Evolutionary conservation across 2,113 vertebrate species (phyloP), one percentile per base, ranked within the genome.

Genomic region (Tyto alba): DNA sequence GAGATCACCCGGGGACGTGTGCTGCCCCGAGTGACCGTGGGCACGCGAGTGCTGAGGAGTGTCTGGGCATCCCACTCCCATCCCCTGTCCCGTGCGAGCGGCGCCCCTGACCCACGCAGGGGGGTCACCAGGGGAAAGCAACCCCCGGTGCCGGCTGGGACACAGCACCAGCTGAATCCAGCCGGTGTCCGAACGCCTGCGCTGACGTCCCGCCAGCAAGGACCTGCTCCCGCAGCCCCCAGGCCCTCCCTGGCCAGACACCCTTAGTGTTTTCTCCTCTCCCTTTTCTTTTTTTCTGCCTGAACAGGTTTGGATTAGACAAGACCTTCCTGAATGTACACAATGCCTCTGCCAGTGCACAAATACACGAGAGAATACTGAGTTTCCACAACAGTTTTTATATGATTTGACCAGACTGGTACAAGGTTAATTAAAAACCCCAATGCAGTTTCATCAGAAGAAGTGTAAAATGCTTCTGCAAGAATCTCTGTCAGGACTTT

Each of bases 171-270:
- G 47, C 36, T 7, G 4, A 38, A 23, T 25, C 16, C 1, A 4
- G 30, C 15, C 5, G 13, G 10, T 30, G 23, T n/a, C 43, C 10
- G 57, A 19, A 7, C 20, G 38, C 17, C 62, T 6, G 2, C 0
- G 5, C 17, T 4, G 4, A 29, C 1, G 2, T 22, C 25, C 38
- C 0, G 1, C n/a, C 40, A 16, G 23, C 0, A 3, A 40, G 32
- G 38, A 43, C 30, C 13, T 4, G 0, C 26, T 3, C 12, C 27
- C 3, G 0, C 3, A 0, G 9, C 5, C 25, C 9, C 32, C 30
- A 11, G 3, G 19, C 10, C 38, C 17, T 36, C 50, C 0, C 1
- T 0, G 0, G n/a, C 17, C 6, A 0, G 23, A 26, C 36, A 29
- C 73, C 76, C n/a, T 6, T 15, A 41, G 50, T 7, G 1, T 10